phyloP scores from a whole-genome alignment of 2,888 invertebrate genomes.

The Drosophila heteroneura region DNA sequence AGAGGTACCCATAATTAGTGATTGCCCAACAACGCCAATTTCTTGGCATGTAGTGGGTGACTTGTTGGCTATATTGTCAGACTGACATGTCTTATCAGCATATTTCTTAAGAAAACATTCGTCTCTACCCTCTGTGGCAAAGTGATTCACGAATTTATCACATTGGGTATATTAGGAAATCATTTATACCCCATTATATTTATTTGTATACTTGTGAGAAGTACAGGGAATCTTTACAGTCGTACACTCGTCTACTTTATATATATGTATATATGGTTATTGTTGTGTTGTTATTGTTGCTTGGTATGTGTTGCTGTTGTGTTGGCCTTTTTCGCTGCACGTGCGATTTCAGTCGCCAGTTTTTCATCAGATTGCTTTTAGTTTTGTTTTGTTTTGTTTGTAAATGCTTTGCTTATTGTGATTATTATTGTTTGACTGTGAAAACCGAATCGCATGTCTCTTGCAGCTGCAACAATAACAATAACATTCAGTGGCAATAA shows the following conservation, averaged over 20 bases:
- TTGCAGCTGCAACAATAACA: constrained; percentile 49
- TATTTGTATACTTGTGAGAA: background rate
- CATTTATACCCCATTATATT: background rate
- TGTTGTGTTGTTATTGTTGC: background rate
- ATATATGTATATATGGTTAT: no score
- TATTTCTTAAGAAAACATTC: constrained; percentile 7
- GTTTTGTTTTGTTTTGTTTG: background rate
- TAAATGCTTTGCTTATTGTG: constrained; percentile 32
- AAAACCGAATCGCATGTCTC: constrained; percentile 48
- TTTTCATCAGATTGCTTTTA: constrained; percentile 33
- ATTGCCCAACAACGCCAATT: background rate
- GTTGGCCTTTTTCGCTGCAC: constrained; percentile 62
- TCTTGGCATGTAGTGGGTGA: background rate
- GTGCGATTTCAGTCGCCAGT: constrained; percentile 55
- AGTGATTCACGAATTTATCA: constrained; percentile 20
- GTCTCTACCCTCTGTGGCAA: background rate
- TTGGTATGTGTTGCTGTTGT: constrained; percentile 8
- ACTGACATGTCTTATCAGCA: constrained; percentile 49
- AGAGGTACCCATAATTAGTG: constrained; percentile 37
- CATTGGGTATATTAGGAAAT: background rate
- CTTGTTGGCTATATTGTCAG: constrained; percentile 22
- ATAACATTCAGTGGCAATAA: constrained; percentile 31
- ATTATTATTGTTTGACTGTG: constrained; percentile 25
- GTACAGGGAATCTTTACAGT: background rate
- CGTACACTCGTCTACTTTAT: background rate